Evolutionary conservation across 1,140 invertebrate genomes (phyloP), one percentile per base, ranked within the genome.

Genomic region (Heliconius congener): DNA sequence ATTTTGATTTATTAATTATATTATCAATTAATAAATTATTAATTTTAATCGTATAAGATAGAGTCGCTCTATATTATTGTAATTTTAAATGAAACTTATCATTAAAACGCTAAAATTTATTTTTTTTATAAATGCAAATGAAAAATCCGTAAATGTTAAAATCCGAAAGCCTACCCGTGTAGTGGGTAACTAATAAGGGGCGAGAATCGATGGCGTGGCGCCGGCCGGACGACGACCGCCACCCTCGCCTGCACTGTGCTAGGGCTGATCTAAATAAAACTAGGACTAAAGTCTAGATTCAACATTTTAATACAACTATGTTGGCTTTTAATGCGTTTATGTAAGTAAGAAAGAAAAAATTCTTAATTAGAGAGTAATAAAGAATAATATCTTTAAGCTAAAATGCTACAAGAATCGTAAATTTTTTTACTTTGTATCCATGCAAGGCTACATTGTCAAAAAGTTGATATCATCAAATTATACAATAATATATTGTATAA

Each of bases 201-300:
- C 75, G 71, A 23, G 83, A 84, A 83, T 84, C 83, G 85, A 82
- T 83, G 85, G 73, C 80, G 79, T 55, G 82, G 85, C 85, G 85
- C 85, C 85, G 83, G 57, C 77, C 80, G 83, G 83, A 52, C 83
- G 82, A 77, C 84, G 74, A 81, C 84, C 83, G 77, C 78, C 60
- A 11, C 60, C 60, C 55, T 57, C 55, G 55, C 55, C 55, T 19
- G 19, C 19, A 23, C 19, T 73, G 34, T 75, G 70, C 78, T 77
- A 34, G 74, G 30, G 30, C 37, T 34, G 50, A 30, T 75, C 30
- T 60, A 39, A 76, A 60, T 27, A 34, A 74, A 74, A 74, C 73
- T 66, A 66, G 60, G 13, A 16, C 27, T 66, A 6, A 66, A 66
- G 8, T 66, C 60, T 30, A 66, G 11, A 66, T 66, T 66, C 9